Evolutionary conservation across 2,888 invertebrate genomes (phyloP), one percentile per base, ranked within the genome.

Genomic region (Chrysomela aeneicollis): DNA sequence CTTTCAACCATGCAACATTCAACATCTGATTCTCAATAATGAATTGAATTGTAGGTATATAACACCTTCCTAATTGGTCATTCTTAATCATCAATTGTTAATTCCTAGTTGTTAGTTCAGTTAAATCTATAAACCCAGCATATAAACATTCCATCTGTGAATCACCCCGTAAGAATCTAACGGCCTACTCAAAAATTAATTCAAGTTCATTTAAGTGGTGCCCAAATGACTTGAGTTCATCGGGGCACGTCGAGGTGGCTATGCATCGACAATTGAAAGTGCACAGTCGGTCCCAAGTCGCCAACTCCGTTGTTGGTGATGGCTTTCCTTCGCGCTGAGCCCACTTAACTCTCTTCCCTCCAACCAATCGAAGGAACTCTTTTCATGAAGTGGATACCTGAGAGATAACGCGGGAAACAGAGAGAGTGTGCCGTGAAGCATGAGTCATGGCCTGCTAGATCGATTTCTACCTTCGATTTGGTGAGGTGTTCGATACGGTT

Each of bases 151-250:
- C n/a, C n/a, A n/a, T n/a, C n/a, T n/a, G n/a, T n/a, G 12, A 59
- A 63, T 52, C 35, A 47, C 42, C 52, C 57, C 51, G 57, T 58
- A 57, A 52, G n/a, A 65, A 61, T 35, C 58, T 53, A 50, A 49
- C 65, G 71, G 69, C 71, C 66, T 63, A 69, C 70, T 69, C 70
- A 64, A 71, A 63, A 66, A 60, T 68, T 68, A 72, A 72, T 68
- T 75, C 73, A 70, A 76, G 69, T 73, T 71, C 72, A 72, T 68
- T 75, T 74, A 70, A 76, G 69, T 73, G 72, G 72, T 70, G 73
- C 70, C 70, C 71, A 68, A 65, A 65, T 65, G 61, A 63, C 54
- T 17, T 35, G 71, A 68, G 74, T 74, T 73, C 74, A 74, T 66
- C 71, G 74, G 71, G 73, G 73, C 71, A 71, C 61, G 12, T 15